Evolutionary conservation across 92 coral and sea anemone species (phyloP).

Genomic region (Plumapathes pennacea): DNA sequence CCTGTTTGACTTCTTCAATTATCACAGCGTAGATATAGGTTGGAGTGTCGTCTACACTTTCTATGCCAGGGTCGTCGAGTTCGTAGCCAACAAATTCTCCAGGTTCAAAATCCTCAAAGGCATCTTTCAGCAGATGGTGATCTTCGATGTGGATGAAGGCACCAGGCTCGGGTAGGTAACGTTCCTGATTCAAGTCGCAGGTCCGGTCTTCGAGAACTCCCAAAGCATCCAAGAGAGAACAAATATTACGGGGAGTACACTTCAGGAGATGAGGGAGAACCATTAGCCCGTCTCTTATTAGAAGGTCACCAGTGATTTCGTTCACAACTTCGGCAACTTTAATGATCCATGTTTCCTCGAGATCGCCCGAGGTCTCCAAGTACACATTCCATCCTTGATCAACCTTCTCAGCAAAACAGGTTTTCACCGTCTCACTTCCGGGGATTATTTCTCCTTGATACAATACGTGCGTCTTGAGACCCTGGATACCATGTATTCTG

Average conservation of each 20-base stretch:
- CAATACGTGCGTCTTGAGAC: background rate
- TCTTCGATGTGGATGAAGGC: conserved; percentile 40
- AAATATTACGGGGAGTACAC: conserved; percentile 9
- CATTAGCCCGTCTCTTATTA: conserved; percentile 6
- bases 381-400: conserved; percentile 48
- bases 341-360: background rate
- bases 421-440: conserved; percentile 18
- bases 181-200: background rate
- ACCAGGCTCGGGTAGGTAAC: conserved; percentile 52
- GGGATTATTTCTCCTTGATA: conserved; percentile 8
- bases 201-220: conserved; percentile 41
- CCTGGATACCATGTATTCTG: no score
- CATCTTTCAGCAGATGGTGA: conserved; percentile 50
- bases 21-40: conserved; percentile 60
- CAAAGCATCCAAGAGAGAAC: conserved; percentile 15
- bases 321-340: conserved; percentile 44
- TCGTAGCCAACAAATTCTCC: conserved; percentile 76
- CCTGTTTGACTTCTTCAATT: conserved; percentile 26
- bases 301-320: conserved; percentile 14
- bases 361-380: conserved; percentile 4
- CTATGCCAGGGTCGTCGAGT: conserved; percentile 59
- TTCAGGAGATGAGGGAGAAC: conserved; percentile 34
- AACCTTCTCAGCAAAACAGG: conserved; percentile 39
- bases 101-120: conserved; percentile 42
- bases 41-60: conserved; percentile 28